Conservation (phyloP, 1,140 invertebrate genomes). For the Phymastichus coffea region DNA sequence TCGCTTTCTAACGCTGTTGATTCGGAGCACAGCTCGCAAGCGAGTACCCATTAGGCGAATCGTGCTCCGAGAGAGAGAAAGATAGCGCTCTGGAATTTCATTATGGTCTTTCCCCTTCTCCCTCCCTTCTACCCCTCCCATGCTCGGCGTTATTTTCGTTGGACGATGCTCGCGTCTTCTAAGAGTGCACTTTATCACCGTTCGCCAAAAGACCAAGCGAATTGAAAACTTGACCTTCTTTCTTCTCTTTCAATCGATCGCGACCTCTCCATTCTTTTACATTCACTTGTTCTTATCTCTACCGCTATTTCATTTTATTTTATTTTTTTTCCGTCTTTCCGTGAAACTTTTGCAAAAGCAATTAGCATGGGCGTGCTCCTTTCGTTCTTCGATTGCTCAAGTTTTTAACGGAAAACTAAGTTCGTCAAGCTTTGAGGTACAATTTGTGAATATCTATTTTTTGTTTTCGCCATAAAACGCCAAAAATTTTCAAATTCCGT, state of each 20-base stretch:
- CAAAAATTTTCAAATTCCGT: no score
- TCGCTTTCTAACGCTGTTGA: not conserved
- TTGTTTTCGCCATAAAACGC: no score
- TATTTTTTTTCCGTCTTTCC: no score
- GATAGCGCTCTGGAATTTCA: constrained; percentile 17
- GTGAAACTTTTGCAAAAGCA: no score
- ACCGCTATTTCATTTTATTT: not conserved
- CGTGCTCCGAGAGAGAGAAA: not conserved
- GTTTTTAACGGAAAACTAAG: no score
- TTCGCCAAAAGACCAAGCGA: not conserved
- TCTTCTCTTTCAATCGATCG: not conserved
- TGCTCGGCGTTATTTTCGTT: constrained; percentile 20
- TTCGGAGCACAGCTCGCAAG: not conserved
- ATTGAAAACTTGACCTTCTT: constrained; percentile 26
- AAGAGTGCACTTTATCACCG: constrained; percentile 25
- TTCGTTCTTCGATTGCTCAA: no score
- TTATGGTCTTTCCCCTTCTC: no score
- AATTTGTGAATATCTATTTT: no score
- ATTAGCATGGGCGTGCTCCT: no score
- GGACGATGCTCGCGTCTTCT: constrained; percentile 15
- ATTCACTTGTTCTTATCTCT: no score
- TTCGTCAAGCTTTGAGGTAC: no score
- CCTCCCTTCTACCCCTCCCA: no score
- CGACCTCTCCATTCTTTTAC: not conserved
- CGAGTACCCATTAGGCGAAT: constrained; percentile 15